Base-by-base conservation (phyloP, 2,888 invertebrate genomes). In the Eupithecia tripunctaria region DNA sequence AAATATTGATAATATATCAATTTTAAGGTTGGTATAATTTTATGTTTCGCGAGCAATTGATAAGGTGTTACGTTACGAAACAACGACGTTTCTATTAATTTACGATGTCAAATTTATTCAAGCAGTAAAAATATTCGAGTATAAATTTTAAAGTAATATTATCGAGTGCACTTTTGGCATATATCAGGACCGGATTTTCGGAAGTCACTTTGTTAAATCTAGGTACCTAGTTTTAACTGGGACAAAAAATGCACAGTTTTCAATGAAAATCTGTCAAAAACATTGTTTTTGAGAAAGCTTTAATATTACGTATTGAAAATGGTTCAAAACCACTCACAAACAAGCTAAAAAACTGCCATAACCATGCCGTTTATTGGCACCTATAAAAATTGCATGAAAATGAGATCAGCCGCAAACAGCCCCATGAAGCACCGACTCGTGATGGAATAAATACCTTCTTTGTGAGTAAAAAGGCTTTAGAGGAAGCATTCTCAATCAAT, bases 1-100 rank as follows among this genome's bases (percentile, higher is more conserved):
- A 69, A 60, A 63, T 76, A 77, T 72, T 60, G 75, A 71, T 73
- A n/a, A n/a, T n/a, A n/a, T n/a, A 76, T 70, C 59, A 75, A 77
- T 77, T 75, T 64, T 78, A 70, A 70, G 69, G 75, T 77, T 77
- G 75, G 73, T 79, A 68, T 72, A 51, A n/a, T 68, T 78, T 73
- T 75, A 76, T 67, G 73, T 73, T 72, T 65, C 67, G 64, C 73
- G 67, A 63, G 70, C 73, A 74, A 79, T 74, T 78, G 75, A 76
- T 74, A 73, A 72, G 41, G 56, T 68, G 69, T 43, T 76, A 76
- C 75, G 76, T 43, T n/a, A n/a, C 43, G 43, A 76, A 78, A 79
- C 74, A 41, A 25, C 27, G 56, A 74, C 72, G 74, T 76, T 72
- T 70, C 21, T 25, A 25, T 56, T 56, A 56, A 72, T 76, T 76